Evolutionary conservation across 1,140 invertebrate species (phyloP).

Genomic region (Eufriesea mexicana): DNA sequence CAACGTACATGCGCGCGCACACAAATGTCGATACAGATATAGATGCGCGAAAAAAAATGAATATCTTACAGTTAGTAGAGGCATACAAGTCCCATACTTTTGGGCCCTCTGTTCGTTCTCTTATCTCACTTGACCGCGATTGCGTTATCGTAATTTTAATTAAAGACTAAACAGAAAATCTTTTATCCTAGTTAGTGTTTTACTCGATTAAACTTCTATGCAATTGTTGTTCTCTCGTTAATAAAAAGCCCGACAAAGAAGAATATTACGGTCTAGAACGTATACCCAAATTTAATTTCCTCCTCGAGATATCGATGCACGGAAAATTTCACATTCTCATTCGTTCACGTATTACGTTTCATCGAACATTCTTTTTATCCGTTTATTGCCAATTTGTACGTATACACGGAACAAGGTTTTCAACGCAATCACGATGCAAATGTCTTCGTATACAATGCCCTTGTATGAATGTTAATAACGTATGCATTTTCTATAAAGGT

Average conservation of each 20-base stretch:
- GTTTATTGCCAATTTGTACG: constrained; percentile 13
- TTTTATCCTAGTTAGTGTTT: constrained; percentile 72
- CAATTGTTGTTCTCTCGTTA: constrained; percentile 78
- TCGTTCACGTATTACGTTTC: constrained; percentile 12
- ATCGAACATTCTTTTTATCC: neutral
- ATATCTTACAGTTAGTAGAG: neutral
- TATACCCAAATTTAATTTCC: constrained; percentile 62
- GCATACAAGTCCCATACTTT: neutral
- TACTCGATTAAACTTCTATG: constrained; percentile 73
- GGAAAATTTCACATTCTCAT: constrained; percentile 17
- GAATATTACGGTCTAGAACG: constrained; percentile 56
- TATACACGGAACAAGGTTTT: neutral
- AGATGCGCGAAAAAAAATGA: neutral
- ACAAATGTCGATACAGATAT: neutral
- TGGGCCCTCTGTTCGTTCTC: neutral
- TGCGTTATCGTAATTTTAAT: constrained; percentile 54
- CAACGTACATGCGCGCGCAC: too few relatives aligned
- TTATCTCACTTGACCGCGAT: constrained; percentile 24
- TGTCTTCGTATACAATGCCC: constrained; percentile 26
- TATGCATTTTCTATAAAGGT: constrained; percentile 59
- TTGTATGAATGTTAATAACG: constrained; percentile 34
- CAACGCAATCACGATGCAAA: constrained; percentile 11
- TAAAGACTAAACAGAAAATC: constrained; percentile 49
- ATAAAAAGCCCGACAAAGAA: constrained; percentile 72
- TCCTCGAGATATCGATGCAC: constrained; percentile 44